These are phyloP conservation scores for Clivina fossor DNA, from an alignment of 2,888 invertebrate species.

Conservation along the genomic window DNA sequence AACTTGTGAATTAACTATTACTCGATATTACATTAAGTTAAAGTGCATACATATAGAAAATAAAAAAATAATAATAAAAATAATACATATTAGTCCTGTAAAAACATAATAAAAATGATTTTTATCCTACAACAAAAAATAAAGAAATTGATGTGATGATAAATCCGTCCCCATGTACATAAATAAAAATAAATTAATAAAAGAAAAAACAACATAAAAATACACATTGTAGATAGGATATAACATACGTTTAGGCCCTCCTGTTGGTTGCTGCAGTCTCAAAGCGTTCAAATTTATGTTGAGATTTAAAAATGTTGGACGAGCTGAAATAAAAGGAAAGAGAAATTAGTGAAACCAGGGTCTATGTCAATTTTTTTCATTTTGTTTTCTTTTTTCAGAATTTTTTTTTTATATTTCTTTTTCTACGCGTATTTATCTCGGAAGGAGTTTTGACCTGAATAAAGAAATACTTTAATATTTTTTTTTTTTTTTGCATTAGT, in stretches of 20 bases:
- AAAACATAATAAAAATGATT: conserved; percentile 23
- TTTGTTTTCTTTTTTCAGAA: too few species aligned
- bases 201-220: conserved; percentile 26
- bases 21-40: background rate
- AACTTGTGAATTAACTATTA: background rate
- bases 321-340: conserved; percentile 96
- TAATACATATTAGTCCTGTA: conserved; percentile 20
- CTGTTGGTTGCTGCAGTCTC: conserved; percentile 80
- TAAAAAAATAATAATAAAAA: conserved; percentile 20
- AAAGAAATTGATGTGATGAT: conserved; percentile 30
- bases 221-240: too few species aligned
- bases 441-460: background rate
- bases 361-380: too few species aligned
- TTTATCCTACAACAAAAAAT: conserved; percentile 19
- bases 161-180: too few species aligned
- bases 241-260: conserved; percentile 82
- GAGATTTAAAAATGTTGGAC: conserved; percentile 98
- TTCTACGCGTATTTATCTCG: background rate
- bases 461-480: background rate
- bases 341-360: too few species aligned
- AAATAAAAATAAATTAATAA: conserved; percentile 31
- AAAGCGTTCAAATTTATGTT: conserved; percentile 91
- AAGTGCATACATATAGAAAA: conserved; percentile 12
- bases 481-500: too few species aligned
- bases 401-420: too few species aligned